Evolutionary conservation across 2,888 invertebrate genomes (phyloP), one percentile per base, ranked within the genome.

Genomic region (Zhengitettix transpicula): DNA sequence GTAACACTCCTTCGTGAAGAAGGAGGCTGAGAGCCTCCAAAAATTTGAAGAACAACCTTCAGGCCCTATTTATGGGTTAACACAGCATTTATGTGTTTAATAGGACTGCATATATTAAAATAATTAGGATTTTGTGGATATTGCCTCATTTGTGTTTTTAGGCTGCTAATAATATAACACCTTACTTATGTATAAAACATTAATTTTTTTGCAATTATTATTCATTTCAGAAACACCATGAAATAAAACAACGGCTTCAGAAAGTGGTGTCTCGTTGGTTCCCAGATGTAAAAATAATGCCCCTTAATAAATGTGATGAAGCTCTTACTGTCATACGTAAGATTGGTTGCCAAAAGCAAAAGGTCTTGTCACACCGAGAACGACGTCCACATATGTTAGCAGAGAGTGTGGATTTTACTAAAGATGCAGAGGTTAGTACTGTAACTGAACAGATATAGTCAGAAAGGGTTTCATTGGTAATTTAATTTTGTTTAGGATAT

Each of bases 311-410:
- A 67, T 77, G 78, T 64, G 73, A 78, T 0, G 90, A 91, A 74
- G 87, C 84, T 0, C 71, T 94, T 40, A 85, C 90, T 70, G 67
- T 90, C 42, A 73, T 92, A 60, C 75, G 86, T 61, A 80, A 83
- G 67, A 84, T 94, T 69, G 89, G 90, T 5, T 84, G 83, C 60
- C 90, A 93, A 69, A 95, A 94, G 71, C 83, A 86, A 66, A 84
- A 83, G 60, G 72, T 78, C 11, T 73, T 94, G 3, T 78, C 82
- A 63, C 84, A 85, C 67, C 83, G 91, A 68, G 87, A 89, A 69
- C 82, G 83, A 67, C 80, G 96, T 60, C 83, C 95, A 0, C 87
- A 94, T 73, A 71, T 98, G 65, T 75, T 92, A 65, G 89, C 88
- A 0, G 97, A 98, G 72, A 76, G 83, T 62, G 75, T 89, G 10